phyloP scores from a whole-genome alignment of 2,113 vertebrate genomes.

The Mobula hypostoma region DNA sequence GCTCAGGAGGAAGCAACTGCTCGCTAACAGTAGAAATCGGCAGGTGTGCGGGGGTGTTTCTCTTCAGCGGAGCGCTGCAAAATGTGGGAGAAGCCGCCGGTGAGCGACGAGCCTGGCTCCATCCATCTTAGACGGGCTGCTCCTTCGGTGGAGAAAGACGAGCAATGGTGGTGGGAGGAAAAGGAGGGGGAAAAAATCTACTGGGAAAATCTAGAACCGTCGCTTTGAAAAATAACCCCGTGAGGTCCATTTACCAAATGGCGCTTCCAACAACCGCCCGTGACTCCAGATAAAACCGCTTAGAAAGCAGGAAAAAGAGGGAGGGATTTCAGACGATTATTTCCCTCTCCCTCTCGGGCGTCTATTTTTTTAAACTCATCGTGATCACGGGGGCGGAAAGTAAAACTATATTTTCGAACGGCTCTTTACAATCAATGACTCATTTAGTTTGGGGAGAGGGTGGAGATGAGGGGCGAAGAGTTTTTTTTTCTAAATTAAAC shows the following conservation, averaged over 20 bases:
- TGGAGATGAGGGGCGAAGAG: neutral
- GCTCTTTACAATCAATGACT: slow-evolving; percentile 21
- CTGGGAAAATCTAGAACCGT: slow-evolving; percentile 1
- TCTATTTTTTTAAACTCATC: neutral
- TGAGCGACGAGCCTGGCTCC: neutral
- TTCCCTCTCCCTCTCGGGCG: slow-evolving; percentile 15
- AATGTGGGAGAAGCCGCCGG: neutral
- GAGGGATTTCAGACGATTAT: slow-evolving; percentile 32
- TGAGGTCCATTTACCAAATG: slow-evolving; percentile 28
- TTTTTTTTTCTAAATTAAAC: neutral
- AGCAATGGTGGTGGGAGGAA: neutral
- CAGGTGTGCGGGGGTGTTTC: neutral
- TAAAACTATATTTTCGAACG: slow-evolving; percentile 16
- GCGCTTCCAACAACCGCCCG: neutral
- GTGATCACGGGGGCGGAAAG: slow-evolving; percentile 27
- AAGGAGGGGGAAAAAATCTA: neutral
- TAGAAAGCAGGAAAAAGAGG: slow-evolving; percentile 29
- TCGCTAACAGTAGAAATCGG: neutral
- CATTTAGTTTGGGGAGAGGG: slow-evolving; percentile 28
- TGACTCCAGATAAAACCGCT: slow-evolving; percentile 29
- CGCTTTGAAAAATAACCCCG: slow-evolving; percentile 31
- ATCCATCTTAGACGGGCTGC: neutral
- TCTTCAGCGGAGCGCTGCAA: neutral
- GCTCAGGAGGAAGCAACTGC: neutral
- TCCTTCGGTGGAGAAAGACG: neutral